Evolutionary conservation across 2,888 invertebrate genomes (phyloP), one percentile per base, ranked within the genome.

Genomic region (Pterostichus niger): DNA sequence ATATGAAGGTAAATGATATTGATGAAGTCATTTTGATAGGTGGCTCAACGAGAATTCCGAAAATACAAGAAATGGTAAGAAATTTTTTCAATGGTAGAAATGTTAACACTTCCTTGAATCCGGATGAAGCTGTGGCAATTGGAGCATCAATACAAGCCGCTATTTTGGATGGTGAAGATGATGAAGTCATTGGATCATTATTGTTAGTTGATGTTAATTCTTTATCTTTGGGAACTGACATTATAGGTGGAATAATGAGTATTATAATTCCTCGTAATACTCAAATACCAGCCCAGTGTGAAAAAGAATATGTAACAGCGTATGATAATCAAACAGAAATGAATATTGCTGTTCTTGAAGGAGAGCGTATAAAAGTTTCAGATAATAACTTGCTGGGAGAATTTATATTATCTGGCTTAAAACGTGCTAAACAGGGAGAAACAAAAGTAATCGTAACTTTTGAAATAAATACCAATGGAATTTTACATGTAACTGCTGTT

Each of bases 241-340:
- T 95, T 10, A 95, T 95, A 85, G 95, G 96, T 83, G 96, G 96
- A 84, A 95, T 96, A 56, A 98, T 98, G 98, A 97, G 97, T 82
- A 94, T 95, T 0, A 92, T 98, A 81, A 97, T 98, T 91, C 96
- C 97, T 91, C 93, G 98, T 79, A 98, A 98, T 92, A 96, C 97
- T 33, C 96, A 96, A 88, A 97, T 98, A 88, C 97, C 97, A 79
- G 96, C 96, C 84, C 97, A 97, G 90, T 96, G 96, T 89, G 96
- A 96, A 0, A 96, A 97, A 89, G 96, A 95, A 46, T 97, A 97
- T 91, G 96, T 97, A 86, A 98, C 98, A 2, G 97, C 97, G 90
- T 95, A 96, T 0, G 98, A 98, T 90, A 98, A 98, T 91, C 98
- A 98, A 89, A 97, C 97, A 56, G 97, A 96, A 87, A 97, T 97